phyloP scores from a whole-genome alignment of 2,113 vertebrate species.

The Corythoichthys intestinalis region DNA sequence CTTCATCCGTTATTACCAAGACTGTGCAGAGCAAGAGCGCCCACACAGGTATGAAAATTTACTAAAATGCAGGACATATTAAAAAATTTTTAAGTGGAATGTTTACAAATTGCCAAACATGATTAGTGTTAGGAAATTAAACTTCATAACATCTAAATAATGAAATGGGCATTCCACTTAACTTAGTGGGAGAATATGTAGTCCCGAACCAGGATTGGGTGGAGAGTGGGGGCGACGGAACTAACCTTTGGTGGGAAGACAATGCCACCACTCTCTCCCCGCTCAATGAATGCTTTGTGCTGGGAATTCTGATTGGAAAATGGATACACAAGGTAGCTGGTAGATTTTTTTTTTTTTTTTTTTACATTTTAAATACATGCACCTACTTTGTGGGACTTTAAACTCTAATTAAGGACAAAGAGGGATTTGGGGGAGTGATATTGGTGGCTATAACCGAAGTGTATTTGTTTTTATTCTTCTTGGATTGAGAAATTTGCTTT shows the following conservation, averaged over 20 bases:
- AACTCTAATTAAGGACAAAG: slow-evolving; percentile 25
- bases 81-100: no score
- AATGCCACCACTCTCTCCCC: slow-evolving; percentile 75
- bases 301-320: slow-evolving; percentile 73
- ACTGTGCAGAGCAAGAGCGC: slow-evolving; percentile 81
- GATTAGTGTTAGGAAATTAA: neutral
- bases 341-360: slow-evolving; percentile 45
- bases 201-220: slow-evolving; percentile 40
- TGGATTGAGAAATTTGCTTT: no score
- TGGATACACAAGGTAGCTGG: slow-evolving; percentile 69
- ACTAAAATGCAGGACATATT: neutral
- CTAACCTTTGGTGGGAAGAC: slow-evolving; percentile 76
- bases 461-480: no score
- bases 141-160: neutral
- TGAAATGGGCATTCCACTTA: slow-evolving; percentile 67
- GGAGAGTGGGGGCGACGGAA: slow-evolving; percentile 31
- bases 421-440: no score
- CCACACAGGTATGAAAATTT: slow-evolving; percentile 78
- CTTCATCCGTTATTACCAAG: slow-evolving; percentile 90
- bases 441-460: no score
- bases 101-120: neutral
- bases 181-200: slow-evolving; percentile 61
- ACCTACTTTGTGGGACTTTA: slow-evolving; percentile 22
- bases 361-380: slow-evolving; percentile 27
- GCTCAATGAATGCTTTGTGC: slow-evolving; percentile 78